Percentiles rank a stretch among this genome's conserved stretches.
Conservation (phyloP, 2,797 vertebrate genomes). For the Acrossocheilus fasciatus region DNA sequence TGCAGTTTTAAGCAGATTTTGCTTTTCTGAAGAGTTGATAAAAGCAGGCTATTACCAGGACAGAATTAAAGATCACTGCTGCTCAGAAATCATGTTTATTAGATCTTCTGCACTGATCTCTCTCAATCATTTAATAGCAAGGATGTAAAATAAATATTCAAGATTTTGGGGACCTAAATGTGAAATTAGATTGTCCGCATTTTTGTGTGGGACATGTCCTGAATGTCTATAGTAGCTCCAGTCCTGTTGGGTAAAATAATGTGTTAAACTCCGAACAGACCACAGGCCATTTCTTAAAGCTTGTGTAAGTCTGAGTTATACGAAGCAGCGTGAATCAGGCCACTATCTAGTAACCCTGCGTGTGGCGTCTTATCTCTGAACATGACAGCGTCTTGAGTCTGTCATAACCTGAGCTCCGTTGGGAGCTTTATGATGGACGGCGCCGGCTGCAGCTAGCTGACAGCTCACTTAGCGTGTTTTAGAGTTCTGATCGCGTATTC, state of each 20-base stretch:
- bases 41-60: not conserved
- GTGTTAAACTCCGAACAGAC: not conserved
- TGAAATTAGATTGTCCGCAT: not conserved
- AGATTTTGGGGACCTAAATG: not conserved
- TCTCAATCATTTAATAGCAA: not conserved
- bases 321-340: not conserved
- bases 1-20: not conserved
- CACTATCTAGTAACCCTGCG: conserved; percentile 4
- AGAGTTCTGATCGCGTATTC: conserved; percentile 63
- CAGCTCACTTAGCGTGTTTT: conserved; percentile 50
- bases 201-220: not conserved
- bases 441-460: conserved; percentile 19
- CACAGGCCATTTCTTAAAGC: not conserved
- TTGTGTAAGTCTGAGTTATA: conserved; percentile 4
- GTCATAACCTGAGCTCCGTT: conserved; percentile 31
- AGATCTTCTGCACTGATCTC: not conserved
- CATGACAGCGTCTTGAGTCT: conserved; percentile 28
- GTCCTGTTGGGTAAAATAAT: conserved; percentile 3
- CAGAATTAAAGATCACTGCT: not conserved
- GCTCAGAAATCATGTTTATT: not conserved
- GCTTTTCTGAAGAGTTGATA: not conserved
- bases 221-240: not conserved
- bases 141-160: not conserved
- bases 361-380: conserved; percentile 22
- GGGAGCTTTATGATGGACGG: conserved; percentile 32